A percentile compares a stretch with the other conserved stretches of the same genome.
Conservation (phyloP, 2,888 invertebrate species). For the Scrobipalpa costella region DNA sequence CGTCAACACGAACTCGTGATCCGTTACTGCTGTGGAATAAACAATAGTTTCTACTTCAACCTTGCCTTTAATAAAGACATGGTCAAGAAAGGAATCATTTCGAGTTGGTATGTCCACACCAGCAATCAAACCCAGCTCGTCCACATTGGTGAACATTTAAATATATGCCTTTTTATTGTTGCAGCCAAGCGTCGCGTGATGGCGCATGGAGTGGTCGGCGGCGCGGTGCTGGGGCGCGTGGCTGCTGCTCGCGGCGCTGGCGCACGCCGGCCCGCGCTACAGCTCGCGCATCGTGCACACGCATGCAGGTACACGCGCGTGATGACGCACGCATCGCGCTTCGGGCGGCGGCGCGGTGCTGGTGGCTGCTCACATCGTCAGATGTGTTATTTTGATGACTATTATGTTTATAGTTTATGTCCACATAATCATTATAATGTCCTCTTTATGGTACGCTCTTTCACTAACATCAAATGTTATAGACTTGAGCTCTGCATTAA, state of each 20-base stretch:
- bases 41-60: no score
- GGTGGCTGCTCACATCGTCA: conserved; percentile 61
- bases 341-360: conserved; percentile 65
- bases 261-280: conserved; percentile 83
- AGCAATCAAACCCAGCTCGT: no score
- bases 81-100: no score
- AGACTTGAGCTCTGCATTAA: neutral
- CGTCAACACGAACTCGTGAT: no score
- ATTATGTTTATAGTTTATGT: no score
- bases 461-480: neutral
- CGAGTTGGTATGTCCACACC: no score
- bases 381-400: no score
- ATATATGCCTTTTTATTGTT: conserved; percentile 13
- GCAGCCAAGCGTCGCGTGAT: conserved; percentile 69
- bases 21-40: no score
- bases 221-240: conserved; percentile 55
- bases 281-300: conserved; percentile 91
- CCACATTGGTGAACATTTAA: no score
- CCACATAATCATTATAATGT: neutral
- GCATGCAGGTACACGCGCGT: conserved; percentile 78
- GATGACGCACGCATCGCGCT: neutral
- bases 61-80: no score
- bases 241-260: conserved; percentile 62
- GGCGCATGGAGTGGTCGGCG: conserved; percentile 77
- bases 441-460: neutral